Base-by-base conservation (phyloP, 2,113 vertebrate genomes). In the Trochalopteron elliotii region DNA sequence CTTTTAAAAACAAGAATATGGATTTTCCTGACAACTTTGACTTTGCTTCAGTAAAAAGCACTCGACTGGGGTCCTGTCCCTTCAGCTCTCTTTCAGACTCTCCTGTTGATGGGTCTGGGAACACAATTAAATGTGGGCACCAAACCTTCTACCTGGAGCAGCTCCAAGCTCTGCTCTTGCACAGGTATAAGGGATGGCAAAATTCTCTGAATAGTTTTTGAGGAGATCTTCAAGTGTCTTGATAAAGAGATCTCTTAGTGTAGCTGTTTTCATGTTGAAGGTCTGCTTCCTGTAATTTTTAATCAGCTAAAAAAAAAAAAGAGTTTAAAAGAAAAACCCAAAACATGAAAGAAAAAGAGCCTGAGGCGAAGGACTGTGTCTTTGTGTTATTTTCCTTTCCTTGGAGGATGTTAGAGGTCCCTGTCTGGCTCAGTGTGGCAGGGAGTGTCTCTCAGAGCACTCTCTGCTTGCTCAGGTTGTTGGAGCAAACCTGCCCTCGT, bases 381-480 rank as follows among this genome's bases (percentile, higher is more conserved):
- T 30, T 77, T 81, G 64, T 44, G 22, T 30, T 45, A 31, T 74
- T 75, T 89, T 57, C 31, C 52, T 60, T 74, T 83, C 27, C 52
- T 31, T 47, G n/a, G n/a, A n/a, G 45, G 27, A 37, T 81, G 24
- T 24, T 67, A 20, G 69, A 83, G 64, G 60, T 75, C 44, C 31
- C 39, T 78, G 7, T 60, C 14, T 52, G 45, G 6, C 55, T 81
- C 72, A 15, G 35, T 53, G 56, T 64, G 47, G 56, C 72, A 22
- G 2, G 3, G 65, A 33, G 19, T 30, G 37, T 33, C 50, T 83
- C 21, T 4, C 28, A 57, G 64, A 86, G 57, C 52, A 19, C 27
- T 0, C 27, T 0, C 0, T 45, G 30, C 71, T 72, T 1, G 0
- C 35, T 75, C 42, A 33, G 44, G 42, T 17, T 10, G 0, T 19